These are phyloP conservation scores for Chrysopilus asiliformis DNA, from an alignment of 2,888 invertebrate species.

Conservation along the genomic window DNA sequence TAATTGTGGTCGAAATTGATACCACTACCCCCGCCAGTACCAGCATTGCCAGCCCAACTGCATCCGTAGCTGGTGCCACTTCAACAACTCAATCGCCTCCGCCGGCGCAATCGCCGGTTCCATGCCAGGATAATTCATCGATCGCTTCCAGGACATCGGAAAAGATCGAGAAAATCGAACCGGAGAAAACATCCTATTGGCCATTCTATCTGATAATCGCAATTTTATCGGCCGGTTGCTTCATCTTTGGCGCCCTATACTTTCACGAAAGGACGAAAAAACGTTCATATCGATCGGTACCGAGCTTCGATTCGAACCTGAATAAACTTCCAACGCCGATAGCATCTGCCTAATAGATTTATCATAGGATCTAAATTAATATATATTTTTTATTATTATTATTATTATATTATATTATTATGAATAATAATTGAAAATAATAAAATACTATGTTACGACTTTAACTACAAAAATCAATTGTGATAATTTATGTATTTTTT, in stretches of 20 bases:
- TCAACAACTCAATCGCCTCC: not conserved
- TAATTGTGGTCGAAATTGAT: not conserved
- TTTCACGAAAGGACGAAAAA: slow-evolving; percentile 25
- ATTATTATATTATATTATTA: too few relatives aligned
- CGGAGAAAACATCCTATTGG: not conserved
- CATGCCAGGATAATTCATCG: not conserved
- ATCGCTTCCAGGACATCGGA: not conserved
- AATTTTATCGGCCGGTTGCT: slow-evolving; percentile 16
- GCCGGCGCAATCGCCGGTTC: not conserved
- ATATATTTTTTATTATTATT: too few relatives aligned
- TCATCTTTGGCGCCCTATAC: slow-evolving; percentile 16
- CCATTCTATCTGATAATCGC: slow-evolving; percentile 19
- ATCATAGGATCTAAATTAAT: too few relatives aligned
- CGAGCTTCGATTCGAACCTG: slow-evolving; percentile 28
- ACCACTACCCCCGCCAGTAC: not conserved
- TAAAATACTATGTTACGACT: too few relatives aligned
- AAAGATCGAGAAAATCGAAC: not conserved
- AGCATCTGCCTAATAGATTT: too few relatives aligned
- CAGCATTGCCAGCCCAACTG: not conserved
- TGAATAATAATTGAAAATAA: too few relatives aligned
- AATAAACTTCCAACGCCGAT: slow-evolving; percentile 6
- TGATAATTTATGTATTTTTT: too few relatives aligned
- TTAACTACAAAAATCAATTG: too few relatives aligned
- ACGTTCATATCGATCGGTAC: slow-evolving; percentile 33
- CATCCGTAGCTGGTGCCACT: not conserved